A percentile compares a stretch with the other conserved stretches of the same genome.
Conservation (phyloP, 2,797 vertebrate species). For the Phaenicophaeus curvirostris region DNA sequence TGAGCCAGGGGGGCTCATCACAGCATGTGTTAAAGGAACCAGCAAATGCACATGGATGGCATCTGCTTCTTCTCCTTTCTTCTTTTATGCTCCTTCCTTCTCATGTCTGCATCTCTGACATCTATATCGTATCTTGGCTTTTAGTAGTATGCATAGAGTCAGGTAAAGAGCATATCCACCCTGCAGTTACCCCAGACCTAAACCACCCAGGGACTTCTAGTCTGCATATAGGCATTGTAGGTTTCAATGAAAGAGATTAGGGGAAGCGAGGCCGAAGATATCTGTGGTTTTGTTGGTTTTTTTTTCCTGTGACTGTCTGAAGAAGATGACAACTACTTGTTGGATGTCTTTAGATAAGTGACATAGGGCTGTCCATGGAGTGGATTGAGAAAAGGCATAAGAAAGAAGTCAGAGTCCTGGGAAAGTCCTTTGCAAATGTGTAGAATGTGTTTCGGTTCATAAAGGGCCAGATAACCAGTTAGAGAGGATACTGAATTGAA, state of each 20-base stretch:
- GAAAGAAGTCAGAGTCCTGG: not conserved
- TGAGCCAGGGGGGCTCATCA: not conserved
- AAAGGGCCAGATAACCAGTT: not conserved
- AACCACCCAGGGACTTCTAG: not conserved
- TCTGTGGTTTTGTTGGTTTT: rapidly evolving
- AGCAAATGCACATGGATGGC: not conserved
- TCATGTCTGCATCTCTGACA: not conserved
- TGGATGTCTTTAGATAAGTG: not conserved
- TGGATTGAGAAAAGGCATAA: not conserved
- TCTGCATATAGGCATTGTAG: not conserved
- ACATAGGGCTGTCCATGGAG: not conserved
- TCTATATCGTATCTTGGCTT: not conserved
- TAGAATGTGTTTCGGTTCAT: not conserved
- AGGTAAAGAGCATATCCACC: not conserved
- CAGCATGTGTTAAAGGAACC: not conserved
- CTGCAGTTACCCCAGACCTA: not conserved
- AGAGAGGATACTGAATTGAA: not conserved
- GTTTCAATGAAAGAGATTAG: not conserved
- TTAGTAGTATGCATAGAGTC: not conserved
- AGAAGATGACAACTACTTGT: not conserved
- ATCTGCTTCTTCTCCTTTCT: slow-evolving; percentile 19
- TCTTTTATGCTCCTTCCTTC: slow-evolving; percentile 9
- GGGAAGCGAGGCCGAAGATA: not conserved
- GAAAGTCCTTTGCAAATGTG: not conserved
- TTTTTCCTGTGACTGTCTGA: not conserved